Percentiles rank a stretch among this genome's conserved stretches.
Conservation (phyloP, 2,888 invertebrate genomes). For the Uloborus plumipes region DNA sequence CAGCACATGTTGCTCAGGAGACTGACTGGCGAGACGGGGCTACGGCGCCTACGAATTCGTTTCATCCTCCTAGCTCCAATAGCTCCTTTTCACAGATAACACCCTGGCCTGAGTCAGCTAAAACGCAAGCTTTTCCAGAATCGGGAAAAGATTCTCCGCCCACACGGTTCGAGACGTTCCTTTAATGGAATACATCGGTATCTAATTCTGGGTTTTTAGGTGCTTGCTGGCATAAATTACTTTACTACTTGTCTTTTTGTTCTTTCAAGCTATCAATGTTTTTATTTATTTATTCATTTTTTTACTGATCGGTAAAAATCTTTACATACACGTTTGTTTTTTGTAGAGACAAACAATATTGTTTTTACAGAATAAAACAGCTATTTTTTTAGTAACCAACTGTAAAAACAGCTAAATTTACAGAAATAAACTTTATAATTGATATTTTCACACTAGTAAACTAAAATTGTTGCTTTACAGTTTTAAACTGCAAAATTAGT, state of each 20-base stretch:
- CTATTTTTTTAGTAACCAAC: no score
- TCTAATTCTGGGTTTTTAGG: constrained; percentile 1
- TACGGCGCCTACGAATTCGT: constrained; percentile 29
- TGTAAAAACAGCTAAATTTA: no score
- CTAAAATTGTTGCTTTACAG: no score
- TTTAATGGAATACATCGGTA: constrained; percentile 12
- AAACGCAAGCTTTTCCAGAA: neutral
- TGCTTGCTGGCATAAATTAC: neutral
- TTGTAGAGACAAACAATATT: no score
- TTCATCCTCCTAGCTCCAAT: constrained; percentile 24
- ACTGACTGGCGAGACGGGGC: constrained; percentile 27
- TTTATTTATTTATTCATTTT: no score
- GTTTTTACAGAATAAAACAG: no score
- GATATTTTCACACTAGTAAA: no score
- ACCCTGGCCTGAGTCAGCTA: constrained; percentile 1
- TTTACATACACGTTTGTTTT: no score
- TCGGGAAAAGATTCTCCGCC: neutral
- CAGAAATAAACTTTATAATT: no score
- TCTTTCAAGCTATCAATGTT: no score
- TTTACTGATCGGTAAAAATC: no score
- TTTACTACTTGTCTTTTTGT: neutral
- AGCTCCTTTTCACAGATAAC: constrained; percentile 4
- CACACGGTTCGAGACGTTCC: constrained; percentile 1
- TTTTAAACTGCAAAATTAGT: no score
- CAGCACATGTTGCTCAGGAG: constrained; percentile 42